These are phyloP conservation scores for Henricia sp. DNA, from an alignment of 53 echinoderm and acorn worm genomes.

Conservation along the genomic window DNA sequence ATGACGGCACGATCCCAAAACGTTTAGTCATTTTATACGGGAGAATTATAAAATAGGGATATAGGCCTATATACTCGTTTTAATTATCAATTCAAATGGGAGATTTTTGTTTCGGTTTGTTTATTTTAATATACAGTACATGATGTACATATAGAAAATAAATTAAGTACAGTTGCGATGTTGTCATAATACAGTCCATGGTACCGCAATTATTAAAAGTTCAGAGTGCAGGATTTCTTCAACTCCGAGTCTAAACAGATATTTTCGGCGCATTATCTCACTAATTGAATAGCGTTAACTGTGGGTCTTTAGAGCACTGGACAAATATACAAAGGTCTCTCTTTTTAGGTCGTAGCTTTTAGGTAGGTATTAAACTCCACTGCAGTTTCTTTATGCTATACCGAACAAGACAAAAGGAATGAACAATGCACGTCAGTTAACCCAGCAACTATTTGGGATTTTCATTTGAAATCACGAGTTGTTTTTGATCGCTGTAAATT, in stretches of 20 bases:
- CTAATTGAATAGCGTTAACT: background rate
- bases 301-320: background rate
- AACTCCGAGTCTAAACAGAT: background rate
- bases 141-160: no score
- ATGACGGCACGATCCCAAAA: no score
- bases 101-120: no score
- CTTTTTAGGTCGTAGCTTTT: no score
- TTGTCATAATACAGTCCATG: background rate
- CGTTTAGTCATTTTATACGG: no score
- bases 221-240: background rate
- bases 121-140: no score
- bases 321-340: constrained; percentile 11
- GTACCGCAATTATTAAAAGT: background rate
- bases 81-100: no score
- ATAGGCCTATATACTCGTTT: no score
- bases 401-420: background rate
- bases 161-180: background rate
- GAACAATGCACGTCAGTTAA: background rate
- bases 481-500: no score
- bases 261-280: background rate
- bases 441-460: no score
- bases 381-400: background rate
- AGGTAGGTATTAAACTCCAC: background rate
- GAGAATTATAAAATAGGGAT: no score
- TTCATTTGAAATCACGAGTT: no score